Evolutionary conservation across 2,888 invertebrate species (phyloP).

Genomic region (Atrina japonica): DNA sequence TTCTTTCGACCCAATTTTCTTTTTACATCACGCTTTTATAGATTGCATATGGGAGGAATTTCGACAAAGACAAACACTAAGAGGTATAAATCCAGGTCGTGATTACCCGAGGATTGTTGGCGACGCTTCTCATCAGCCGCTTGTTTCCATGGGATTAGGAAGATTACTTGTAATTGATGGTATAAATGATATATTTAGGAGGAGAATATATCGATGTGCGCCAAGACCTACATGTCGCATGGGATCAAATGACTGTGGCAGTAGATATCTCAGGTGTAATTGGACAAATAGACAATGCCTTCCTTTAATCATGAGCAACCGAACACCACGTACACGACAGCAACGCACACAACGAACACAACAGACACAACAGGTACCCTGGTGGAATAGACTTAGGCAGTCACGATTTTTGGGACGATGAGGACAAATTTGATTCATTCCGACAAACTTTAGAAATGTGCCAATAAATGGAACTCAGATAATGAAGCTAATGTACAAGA

Average conservation of each 20-base stretch:
- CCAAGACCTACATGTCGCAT: slow-evolving; percentile 56
- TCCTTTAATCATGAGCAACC: slow-evolving; percentile 59
- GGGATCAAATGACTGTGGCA: slow-evolving; percentile 59
- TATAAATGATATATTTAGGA: slow-evolving; percentile 62
- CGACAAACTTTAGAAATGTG: no score
- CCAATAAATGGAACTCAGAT: no score
- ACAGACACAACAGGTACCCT: slow-evolving; percentile 45
- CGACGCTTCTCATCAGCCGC: slow-evolving; percentile 57
- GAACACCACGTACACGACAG: slow-evolving; percentile 20
- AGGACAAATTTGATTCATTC: no score
- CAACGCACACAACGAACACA: slow-evolving; percentile 18
- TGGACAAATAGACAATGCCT: slow-evolving; percentile 61
- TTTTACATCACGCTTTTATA: slow-evolving; percentile 67
- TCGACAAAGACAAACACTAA: slow-evolving; percentile 57
- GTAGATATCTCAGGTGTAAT: slow-evolving; percentile 66
- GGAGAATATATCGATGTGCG: slow-evolving; percentile 59
- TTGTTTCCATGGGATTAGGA: slow-evolving; percentile 65
- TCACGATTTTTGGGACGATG: no score
- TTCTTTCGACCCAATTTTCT: slow-evolving; percentile 70
- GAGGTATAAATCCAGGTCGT: slow-evolving; percentile 58
- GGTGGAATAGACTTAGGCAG: slow-evolving; percentile 48
- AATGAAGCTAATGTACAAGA: no score
- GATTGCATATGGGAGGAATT: slow-evolving; percentile 74
- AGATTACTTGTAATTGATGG: slow-evolving; percentile 66
- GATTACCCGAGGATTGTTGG: slow-evolving; percentile 65